Evolutionary conservation across 2,888 invertebrate species (phyloP), one percentile per base, ranked within the genome.

Genomic region (Apomyelois bistriatella): DNA sequence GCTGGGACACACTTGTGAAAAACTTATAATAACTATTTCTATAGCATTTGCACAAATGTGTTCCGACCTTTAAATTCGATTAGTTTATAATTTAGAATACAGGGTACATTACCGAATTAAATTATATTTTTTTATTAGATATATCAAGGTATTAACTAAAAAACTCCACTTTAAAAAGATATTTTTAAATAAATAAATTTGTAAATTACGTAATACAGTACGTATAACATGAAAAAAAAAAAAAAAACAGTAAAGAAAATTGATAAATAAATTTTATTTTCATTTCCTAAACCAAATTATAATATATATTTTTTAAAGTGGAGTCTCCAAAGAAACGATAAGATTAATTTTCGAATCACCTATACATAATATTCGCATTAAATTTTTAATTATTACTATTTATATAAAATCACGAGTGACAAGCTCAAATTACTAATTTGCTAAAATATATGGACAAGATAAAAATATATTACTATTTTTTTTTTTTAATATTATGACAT

Each of bases 371-470:
- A 51, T 48, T 48, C 9, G 53, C 48, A 53, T 53, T 38, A 43
- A 36, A 36, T 28, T 35, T 28, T 51, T 46, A 51, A 56, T 57
- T 55, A 56, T 58, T 42, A 57, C 57, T 51, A 53, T 54, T 56
- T 50, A 50, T 57, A 48, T 50, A 52, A 58, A 54, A 56, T 48
- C 53, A 53, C 56, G 53, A 49, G 41, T 17, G 49, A 41, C 52
- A 64, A 64, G 64, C 60, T 64, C 64, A 58, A 56, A 59, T 53
- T 43, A 48, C 53, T 56, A 57, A 51, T 53, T 16, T 17, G 30
- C 36, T 36, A 48, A 48, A 52, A 54, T 38, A 47, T 48, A 54
- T 16, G 48, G 49, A 52, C 53, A 52, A 46, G 28, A 38, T 42
- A 13, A 42, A 16, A 48, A 51, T 51, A 40, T 35, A 28, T 40